A percentile compares a stretch with the other conserved stretches of the same genome.
Evolutionary conservation across 2,888 invertebrate species (phyloP).

Genomic region (Diadromus collaris): DNA sequence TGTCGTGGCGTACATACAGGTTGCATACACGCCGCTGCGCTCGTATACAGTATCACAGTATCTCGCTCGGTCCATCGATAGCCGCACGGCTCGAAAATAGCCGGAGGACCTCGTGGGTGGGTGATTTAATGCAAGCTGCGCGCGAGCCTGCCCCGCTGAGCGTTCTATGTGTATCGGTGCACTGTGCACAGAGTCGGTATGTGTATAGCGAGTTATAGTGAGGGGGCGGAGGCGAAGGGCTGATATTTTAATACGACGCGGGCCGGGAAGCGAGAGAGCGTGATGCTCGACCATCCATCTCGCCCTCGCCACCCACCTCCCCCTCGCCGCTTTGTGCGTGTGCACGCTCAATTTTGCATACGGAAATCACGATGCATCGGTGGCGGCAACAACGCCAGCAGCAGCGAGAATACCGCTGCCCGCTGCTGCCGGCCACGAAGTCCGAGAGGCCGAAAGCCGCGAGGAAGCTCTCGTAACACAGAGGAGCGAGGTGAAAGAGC

Average conservation of each 20-base stretch:
- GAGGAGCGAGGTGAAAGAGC: constrained; percentile 57
- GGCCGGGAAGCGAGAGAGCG: constrained; percentile 75
- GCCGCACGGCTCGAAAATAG: constrained; percentile 70
- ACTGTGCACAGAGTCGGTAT: constrained; percentile 17
- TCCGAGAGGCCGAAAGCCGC: constrained; percentile 28
- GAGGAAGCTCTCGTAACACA: constrained; percentile 29
- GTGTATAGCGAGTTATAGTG: neutral
- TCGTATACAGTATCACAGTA: constrained; percentile 59
- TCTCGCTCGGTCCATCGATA: constrained; percentile 74
- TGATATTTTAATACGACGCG: constrained; percentile 65
- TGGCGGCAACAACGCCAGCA: constrained; percentile 31
- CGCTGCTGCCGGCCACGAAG: constrained; percentile 4
- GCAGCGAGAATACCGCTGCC: constrained; percentile 15
- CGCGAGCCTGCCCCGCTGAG: constrained; percentile 28
- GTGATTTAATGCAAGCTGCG: constrained; percentile 76
- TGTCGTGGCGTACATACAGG: constrained; percentile 19
- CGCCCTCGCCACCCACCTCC: constrained; percentile 36
- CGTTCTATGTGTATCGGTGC: constrained; percentile 8
- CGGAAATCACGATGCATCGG: constrained; percentile 77
- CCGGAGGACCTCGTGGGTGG: constrained; percentile 75
- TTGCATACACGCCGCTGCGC: neutral
- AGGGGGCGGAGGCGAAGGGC: constrained; percentile 33
- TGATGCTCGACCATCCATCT: constrained; percentile 79
- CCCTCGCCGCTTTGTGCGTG: constrained; percentile 71
- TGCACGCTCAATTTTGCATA: constrained; percentile 79